Percentiles rank a stretch among this genome's conserved stretches.
Conservation (phyloP, 2,888 invertebrate genomes). For the Pheosia gnoma region DNA sequence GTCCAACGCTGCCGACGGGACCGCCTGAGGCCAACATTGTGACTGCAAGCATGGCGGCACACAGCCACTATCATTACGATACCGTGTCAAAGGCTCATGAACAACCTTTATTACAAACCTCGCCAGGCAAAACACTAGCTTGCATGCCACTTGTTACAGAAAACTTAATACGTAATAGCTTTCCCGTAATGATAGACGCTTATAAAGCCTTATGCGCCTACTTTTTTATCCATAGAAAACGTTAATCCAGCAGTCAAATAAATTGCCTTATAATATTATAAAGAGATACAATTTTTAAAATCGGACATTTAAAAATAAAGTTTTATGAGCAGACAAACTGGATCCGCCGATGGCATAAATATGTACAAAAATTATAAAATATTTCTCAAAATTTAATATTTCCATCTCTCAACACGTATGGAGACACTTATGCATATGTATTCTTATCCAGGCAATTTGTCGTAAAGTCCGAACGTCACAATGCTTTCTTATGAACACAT, state of each 20-base stretch:
- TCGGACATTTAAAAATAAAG: constrained; percentile 55
- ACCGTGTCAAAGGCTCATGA: constrained; percentile 46
- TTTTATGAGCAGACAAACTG: constrained; percentile 53
- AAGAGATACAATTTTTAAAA: constrained; percentile 47
- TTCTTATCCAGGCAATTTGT: constrained; percentile 68
- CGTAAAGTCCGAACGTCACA: constrained; percentile 71
- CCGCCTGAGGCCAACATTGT: constrained; percentile 53
- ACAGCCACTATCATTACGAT: constrained; percentile 47
- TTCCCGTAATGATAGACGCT: constrained; percentile 42
- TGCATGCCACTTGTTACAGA: constrained; percentile 34
- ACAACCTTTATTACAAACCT: constrained; percentile 51
- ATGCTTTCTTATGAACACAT: constrained; percentile 74
- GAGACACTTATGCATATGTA: constrained; percentile 30
- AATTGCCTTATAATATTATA: constrained; percentile 41
- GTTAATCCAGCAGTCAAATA: constrained; percentile 45
- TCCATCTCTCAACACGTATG: constrained; percentile 43
- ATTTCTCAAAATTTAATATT: constrained; percentile 50
- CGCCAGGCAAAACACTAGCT: constrained; percentile 31
- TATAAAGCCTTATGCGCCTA: constrained; percentile 26
- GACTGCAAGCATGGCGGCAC: constrained; percentile 43
- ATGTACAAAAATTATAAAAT: constrained; percentile 51
- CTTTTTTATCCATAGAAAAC: constrained; percentile 21
- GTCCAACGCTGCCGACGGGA: constrained; percentile 51
- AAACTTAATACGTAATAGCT: constrained; percentile 41
- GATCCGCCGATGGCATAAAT: constrained; percentile 50